These are phyloP conservation scores for Drosophila lowei DNA, from an alignment of 1,140 invertebrate species.

Conservation along the genomic window DNA sequence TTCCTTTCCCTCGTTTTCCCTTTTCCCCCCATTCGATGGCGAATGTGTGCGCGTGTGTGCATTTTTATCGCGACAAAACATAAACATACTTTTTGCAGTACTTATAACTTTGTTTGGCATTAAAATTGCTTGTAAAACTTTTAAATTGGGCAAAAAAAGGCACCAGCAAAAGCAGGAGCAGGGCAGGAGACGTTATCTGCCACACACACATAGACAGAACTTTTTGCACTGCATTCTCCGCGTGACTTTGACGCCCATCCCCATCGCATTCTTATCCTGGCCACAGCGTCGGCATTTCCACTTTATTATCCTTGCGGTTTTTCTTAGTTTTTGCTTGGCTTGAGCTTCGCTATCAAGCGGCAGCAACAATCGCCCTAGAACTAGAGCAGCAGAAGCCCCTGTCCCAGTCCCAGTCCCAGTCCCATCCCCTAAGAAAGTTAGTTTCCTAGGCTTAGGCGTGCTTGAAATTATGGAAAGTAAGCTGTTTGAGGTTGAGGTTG, in stretches of 20 bases:
- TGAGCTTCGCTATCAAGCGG: slow-evolving; percentile 29
- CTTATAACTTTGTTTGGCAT: slow-evolving; percentile 78
- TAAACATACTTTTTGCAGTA: slow-evolving; percentile 73
- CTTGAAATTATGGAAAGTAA: slow-evolving; percentile 74
- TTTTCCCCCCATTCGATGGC: no score
- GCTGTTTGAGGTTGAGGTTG: slow-evolving; percentile 44
- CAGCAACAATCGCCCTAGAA: slow-evolving; percentile 3
- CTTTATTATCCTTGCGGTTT: slow-evolving; percentile 76
- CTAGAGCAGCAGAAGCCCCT: no score
- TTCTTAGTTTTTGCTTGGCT: slow-evolving; percentile 59
- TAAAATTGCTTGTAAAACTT: slow-evolving; percentile 81
- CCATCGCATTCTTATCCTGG: slow-evolving; percentile 22
- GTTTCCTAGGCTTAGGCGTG: slow-evolving; percentile 56
- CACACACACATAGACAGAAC: slow-evolving; percentile 20
- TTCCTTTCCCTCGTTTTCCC: slow-evolving; percentile 10
- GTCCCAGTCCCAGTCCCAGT: no score
- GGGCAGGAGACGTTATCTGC: slow-evolving; percentile 23
- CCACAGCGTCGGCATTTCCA: slow-evolving; percentile 49
- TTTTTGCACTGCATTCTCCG: slow-evolving; percentile 53
- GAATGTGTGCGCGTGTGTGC: slow-evolving; percentile 16
- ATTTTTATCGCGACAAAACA: slow-evolving; percentile 73
- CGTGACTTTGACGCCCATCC: slow-evolving; percentile 54
- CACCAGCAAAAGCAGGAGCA: not conserved
- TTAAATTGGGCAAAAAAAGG: slow-evolving; percentile 61
- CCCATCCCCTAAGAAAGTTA: slow-evolving; percentile 41